Conservation (phyloP, 1,140 invertebrate genomes). For the Sinonovacula constricta region DNA sequence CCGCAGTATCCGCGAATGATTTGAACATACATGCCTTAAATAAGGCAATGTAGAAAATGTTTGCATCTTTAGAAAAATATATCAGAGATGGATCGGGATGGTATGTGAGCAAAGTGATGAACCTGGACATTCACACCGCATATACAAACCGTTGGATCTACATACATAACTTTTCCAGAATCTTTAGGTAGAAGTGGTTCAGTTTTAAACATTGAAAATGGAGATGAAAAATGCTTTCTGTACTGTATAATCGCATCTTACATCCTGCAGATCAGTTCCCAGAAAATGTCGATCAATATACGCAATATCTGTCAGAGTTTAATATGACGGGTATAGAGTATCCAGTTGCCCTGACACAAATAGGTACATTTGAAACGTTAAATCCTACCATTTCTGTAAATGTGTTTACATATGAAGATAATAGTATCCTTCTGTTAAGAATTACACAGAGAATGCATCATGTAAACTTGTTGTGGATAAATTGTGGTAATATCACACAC, state of each 20-base stretch:
- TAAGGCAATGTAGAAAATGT: not conserved
- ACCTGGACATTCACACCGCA: not conserved
- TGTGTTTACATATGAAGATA: conserved; percentile 37
- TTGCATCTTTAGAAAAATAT: not conserved
- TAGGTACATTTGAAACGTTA: conserved; percentile 25
- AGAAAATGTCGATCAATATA: not conserved
- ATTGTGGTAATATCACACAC: not conserved
- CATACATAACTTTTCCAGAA: not conserved
- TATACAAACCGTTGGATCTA: not conserved
- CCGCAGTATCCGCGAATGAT: not conserved
- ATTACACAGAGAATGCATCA: conserved; percentile 9
- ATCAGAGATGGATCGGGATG: not conserved
- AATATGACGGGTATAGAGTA: conserved; percentile 26
- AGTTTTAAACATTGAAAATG: not conserved
- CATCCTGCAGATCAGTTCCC: not conserved
- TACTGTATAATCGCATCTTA: not conserved
- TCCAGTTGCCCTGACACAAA: conserved; percentile 20
- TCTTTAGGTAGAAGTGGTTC: not conserved
- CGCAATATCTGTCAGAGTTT: conserved; percentile 5
- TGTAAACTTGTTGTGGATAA: conserved; percentile 18
- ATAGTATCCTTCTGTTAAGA: conserved; percentile 19
- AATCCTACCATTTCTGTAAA: conserved; percentile 27
- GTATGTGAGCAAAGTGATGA: not conserved
- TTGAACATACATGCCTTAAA: not conserved
- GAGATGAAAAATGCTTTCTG: not conserved